Conservation (phyloP, 2,113 vertebrate genomes). For the Struthidea cinerea region DNA sequence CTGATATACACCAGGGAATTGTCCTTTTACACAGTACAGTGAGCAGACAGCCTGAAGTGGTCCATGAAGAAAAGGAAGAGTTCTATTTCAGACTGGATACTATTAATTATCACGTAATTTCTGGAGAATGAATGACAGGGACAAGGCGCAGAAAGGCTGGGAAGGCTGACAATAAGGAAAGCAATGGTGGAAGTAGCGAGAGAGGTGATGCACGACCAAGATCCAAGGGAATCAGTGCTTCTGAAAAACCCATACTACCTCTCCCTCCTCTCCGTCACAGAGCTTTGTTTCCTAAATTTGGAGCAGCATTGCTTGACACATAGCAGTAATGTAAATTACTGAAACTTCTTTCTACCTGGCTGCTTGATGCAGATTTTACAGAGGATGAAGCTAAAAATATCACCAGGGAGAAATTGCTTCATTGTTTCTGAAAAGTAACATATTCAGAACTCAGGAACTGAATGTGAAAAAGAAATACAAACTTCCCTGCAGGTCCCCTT, state of each 20-base stretch:
- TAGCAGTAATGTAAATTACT: neutral
- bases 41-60: neutral
- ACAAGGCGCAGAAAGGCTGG: neutral
- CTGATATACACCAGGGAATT: neutral
- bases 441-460: neutral
- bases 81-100: neutral
- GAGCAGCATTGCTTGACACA: neutral
- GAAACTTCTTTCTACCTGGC: neutral
- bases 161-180: neutral
- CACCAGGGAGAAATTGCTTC: neutral
- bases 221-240: neutral
- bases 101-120: neutral
- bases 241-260: neutral
- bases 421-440: neutral
- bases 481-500: neutral
- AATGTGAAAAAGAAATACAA: neutral
- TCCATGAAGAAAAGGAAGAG: neutral
- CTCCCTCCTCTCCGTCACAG: neutral
- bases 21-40: fast-evolving
- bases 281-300: neutral
- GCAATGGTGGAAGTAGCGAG: neutral
- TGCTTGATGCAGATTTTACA: slow-evolving; percentile 7
- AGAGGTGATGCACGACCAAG: neutral
- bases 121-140: neutral
- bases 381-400: slow-evolving; percentile 3